Evolutionary conservation across 2,888 invertebrate species (phyloP).

Genomic region (Aphidius colemani): DNA sequence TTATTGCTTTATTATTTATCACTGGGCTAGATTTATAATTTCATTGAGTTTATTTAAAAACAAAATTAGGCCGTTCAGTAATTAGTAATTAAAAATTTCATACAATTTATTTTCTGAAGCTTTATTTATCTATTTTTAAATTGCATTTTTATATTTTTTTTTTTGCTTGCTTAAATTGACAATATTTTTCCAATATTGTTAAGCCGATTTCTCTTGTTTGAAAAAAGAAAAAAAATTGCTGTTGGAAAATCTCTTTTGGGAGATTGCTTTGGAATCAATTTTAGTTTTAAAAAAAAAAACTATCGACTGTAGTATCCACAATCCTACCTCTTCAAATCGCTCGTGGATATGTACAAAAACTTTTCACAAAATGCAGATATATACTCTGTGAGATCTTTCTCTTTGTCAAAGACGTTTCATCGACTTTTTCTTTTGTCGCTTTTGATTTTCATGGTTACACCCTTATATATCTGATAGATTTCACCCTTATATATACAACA

Average conservation of each 20-base stretch:
- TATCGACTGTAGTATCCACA: conserved; percentile 28
- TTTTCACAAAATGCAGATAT: neutral
- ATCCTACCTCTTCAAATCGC: too few species aligned
- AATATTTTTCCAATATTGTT: conserved; percentile 39
- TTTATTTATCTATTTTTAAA: too few species aligned
- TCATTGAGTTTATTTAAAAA: too few species aligned
- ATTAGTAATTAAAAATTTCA: too few species aligned
- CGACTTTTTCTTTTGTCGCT: conserved; percentile 22
- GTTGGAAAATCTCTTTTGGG: conserved; percentile 25
- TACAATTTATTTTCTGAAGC: too few species aligned
- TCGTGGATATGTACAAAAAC: too few species aligned
- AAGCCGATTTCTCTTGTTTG: conserved; percentile 41
- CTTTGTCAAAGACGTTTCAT: conserved; percentile 15
- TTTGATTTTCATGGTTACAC: conserved; percentile 41
- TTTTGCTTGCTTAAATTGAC: too few species aligned
- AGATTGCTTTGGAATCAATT: conserved; percentile 46
- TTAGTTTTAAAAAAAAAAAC: conserved; percentile 28
- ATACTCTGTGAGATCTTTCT: neutral
- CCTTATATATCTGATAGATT: conserved; percentile 40
- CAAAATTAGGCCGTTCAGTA: too few species aligned
- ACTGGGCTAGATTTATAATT: too few species aligned
- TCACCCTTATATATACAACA: conserved; percentile 24
- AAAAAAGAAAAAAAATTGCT: conserved; percentile 16
- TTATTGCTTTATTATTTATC: too few species aligned
- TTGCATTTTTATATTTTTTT: too few species aligned